A percentile compares a stretch with the other conserved stretches of the same genome.
phyloP scores from a whole-genome alignment of 2,797 vertebrate genomes.

The Avahi laniger region DNA sequence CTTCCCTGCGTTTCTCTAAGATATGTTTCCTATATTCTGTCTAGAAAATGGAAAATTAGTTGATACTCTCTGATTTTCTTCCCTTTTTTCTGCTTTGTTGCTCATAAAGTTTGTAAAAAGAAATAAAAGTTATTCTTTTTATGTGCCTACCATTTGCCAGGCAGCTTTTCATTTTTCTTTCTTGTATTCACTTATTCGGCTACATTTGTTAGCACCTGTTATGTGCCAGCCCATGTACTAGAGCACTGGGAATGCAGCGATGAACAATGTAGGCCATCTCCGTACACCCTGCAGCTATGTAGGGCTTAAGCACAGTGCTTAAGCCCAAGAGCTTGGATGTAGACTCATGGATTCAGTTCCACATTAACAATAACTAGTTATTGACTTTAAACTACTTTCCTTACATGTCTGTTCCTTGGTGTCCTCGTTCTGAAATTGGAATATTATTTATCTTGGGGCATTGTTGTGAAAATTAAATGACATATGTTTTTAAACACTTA shows the following conservation, averaged over 20 bases:
- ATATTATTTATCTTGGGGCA: neutral
- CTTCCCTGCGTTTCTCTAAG: neutral
- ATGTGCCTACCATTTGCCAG: neutral
- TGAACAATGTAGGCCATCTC: accelerated
- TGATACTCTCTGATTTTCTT: neutral
- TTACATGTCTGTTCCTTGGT: neutral
- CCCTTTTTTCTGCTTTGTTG: neutral
- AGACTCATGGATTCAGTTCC: neutral
- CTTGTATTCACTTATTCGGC: neutral
- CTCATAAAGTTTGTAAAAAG: neutral
- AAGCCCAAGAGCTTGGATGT: neutral
- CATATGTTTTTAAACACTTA: neutral
- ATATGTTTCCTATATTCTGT: neutral
- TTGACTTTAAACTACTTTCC: neutral
- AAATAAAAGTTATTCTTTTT: neutral
- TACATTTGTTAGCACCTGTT: neutral
- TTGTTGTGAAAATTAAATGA: neutral
- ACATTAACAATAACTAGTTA: neutral
- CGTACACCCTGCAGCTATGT: accelerated
- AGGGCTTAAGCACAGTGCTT: no score
- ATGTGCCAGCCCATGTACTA: neutral
- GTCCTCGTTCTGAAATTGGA: neutral
- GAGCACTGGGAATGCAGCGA: neutral
- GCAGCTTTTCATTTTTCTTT: neutral
- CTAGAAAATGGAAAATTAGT: neutral